Percentiles rank a stretch among this genome's conserved stretches.
Conservation (phyloP, 2,888 invertebrate species). For the Eledona agricola region DNA sequence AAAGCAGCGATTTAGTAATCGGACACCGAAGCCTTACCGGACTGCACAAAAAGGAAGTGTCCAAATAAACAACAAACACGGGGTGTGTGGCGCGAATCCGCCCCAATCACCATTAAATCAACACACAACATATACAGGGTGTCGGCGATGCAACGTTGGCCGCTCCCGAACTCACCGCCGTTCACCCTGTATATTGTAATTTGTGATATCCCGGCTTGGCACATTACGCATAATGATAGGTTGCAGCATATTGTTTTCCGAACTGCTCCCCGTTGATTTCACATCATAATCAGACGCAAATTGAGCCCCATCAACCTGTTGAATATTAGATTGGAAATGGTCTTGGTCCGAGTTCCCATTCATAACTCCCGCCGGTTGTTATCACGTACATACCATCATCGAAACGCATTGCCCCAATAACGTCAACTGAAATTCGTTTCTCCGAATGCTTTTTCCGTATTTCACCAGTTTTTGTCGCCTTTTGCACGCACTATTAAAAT, state of each 20-base stretch:
- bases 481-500: slow-evolving; percentile 26
- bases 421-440: neutral
- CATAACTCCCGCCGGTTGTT: slow-evolving; percentile 16
- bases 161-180: no score
- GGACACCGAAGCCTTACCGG: slow-evolving; percentile 23
- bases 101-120: slow-evolving; percentile 4
- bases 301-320: slow-evolving; percentile 49
- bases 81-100: slow-evolving; percentile 6
- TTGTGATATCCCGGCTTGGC: slow-evolving; percentile 33
- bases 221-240: slow-evolving; percentile 36
- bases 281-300: slow-evolving; percentile 44
- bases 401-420: neutral
- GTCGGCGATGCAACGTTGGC: slow-evolving; percentile 3
- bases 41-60: slow-evolving; percentile 16
- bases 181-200: slow-evolving; percentile 14
- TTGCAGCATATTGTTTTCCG: slow-evolving; percentile 40
- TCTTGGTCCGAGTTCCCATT: slow-evolving; percentile 21
- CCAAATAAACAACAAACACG: slow-evolving; percentile 9
- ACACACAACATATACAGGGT: slow-evolving; percentile 6
- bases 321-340: slow-evolving; percentile 37
- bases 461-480: slow-evolving; percentile 9
- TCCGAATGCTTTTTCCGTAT: slow-evolving; percentile 1
- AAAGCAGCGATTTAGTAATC: slow-evolving; percentile 12
- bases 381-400: no score
- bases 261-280: slow-evolving; percentile 40